Conservation (phyloP, 2,888 invertebrate species). For the Oxyteleia sp. region DNA sequence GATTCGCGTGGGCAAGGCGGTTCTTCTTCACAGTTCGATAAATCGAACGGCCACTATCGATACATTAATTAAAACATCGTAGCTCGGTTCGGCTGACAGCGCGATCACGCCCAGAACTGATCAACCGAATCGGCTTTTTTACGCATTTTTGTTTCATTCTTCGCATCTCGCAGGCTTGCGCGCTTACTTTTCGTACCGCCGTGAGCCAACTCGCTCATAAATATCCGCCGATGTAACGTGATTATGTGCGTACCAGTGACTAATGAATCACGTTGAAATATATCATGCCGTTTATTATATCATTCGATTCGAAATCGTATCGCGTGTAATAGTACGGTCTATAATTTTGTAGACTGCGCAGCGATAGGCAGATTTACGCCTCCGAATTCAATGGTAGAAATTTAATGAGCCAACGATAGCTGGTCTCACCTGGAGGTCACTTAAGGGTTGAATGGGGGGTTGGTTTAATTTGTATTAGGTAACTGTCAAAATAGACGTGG, state of each 20-base stretch:
- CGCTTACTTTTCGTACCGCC: slow-evolving; percentile 56
- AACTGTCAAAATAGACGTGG: too few species aligned
- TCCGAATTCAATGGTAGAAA: slow-evolving; percentile 17
- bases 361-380: slow-evolving; percentile 47
- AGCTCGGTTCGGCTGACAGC: slow-evolving; percentile 81
- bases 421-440: slow-evolving; percentile 48
- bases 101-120: slow-evolving; percentile 83
- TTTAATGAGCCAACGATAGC: slow-evolving; percentile 44
- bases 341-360: slow-evolving; percentile 48
- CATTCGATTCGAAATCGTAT: slow-evolving; percentile 62
- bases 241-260: slow-evolving; percentile 61
- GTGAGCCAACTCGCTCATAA: slow-evolving; percentile 56
- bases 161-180: slow-evolving; percentile 55
- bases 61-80: slow-evolving; percentile 87
- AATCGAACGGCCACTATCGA: slow-evolving; percentile 81
- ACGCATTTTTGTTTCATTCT: slow-evolving; percentile 75
- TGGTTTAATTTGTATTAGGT: too few species aligned
- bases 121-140: slow-evolving; percentile 80
- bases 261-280: slow-evolving; percentile 72
- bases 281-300: slow-evolving; percentile 65
- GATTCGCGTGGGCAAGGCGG: slow-evolving; percentile 76
- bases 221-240: slow-evolving; percentile 67
- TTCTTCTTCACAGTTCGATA: slow-evolving; percentile 77
- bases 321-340: slow-evolving; percentile 52
- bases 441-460: too few species aligned